These are phyloP conservation scores for Opisthograptis luteolata DNA, from an alignment of 2,888 invertebrate genomes.

Conservation along the genomic window DNA sequence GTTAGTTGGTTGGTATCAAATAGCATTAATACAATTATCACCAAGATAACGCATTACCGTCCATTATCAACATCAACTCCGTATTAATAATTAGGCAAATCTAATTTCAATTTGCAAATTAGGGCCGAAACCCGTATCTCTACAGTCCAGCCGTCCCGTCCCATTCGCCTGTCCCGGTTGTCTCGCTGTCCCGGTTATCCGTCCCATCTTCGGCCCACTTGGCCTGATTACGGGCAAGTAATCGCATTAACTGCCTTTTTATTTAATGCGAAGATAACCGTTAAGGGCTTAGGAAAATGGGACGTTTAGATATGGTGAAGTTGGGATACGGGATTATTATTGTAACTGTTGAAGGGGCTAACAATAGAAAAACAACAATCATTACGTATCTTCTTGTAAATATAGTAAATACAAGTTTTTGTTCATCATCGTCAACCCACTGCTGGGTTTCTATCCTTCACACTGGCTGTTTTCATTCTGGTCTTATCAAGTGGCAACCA, in stretches of 20 bases:
- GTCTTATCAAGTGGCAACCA: too few species aligned
- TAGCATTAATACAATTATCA: too few species aligned
- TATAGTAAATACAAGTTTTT: too few species aligned
- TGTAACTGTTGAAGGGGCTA: too few species aligned
- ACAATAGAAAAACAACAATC: too few species aligned
- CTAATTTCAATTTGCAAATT: conserved; percentile 39
- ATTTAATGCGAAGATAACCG: conserved; percentile 25
- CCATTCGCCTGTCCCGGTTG: conserved; percentile 13
- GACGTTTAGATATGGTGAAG: conserved; percentile 16
- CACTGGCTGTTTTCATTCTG: too few species aligned
- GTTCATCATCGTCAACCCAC: too few species aligned
- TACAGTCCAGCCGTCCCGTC: conserved; percentile 14
- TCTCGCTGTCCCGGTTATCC: conserved; percentile 16
- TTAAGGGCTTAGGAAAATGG: conserved; percentile 11
- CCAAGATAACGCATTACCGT: neutral
- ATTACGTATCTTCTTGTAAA: too few species aligned
- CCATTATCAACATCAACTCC: conserved; percentile 9
- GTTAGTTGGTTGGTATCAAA: too few species aligned
- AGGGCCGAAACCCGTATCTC: conserved; percentile 28
- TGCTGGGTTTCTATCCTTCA: too few species aligned
- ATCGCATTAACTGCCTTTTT: conserved; percentile 26
- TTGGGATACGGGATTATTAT: conserved; percentile 9
- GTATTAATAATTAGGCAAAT: conserved; percentile 34
- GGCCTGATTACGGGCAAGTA: conserved; percentile 23
- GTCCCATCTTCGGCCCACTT: conserved; percentile 25